Evolutionary conservation across 2,888 invertebrate genomes (phyloP).

Genomic region (Drosophila aldrichi): DNA sequence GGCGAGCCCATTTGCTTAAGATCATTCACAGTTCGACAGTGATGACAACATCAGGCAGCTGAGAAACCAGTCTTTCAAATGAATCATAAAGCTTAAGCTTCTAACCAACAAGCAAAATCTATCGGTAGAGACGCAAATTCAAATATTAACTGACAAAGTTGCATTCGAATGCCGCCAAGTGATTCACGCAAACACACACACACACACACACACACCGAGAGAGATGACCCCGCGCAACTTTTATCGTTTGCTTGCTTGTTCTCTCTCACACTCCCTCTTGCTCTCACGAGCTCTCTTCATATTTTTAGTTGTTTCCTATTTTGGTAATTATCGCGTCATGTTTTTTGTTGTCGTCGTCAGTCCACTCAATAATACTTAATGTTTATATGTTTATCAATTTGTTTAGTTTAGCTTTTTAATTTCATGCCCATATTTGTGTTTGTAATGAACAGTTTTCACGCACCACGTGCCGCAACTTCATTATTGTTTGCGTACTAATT

Average conservation of each 20-base stretch:
- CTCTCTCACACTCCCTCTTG: constrained; percentile 9
- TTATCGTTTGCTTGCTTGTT: constrained; percentile 26
- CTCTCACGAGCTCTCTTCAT: constrained; percentile 8
- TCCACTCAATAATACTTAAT: constrained; percentile 33
- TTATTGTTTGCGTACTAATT: constrained; percentile 47
- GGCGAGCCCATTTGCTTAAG: constrained; percentile 34
- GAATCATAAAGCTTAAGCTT: constrained; percentile 41
- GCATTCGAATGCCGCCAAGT: constrained; percentile 47
- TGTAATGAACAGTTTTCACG: constrained; percentile 63
- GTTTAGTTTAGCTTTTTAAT: constrained; percentile 40
- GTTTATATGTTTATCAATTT: constrained; percentile 60
- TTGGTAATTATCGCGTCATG: constrained; percentile 69
- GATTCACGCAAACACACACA: constrained; percentile 31
- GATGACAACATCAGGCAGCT: constrained; percentile 50
- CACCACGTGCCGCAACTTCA: constrained; percentile 36
- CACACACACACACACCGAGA: not conserved
- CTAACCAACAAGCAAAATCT: constrained; percentile 33
- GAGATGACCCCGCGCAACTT: constrained; percentile 41
- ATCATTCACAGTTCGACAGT: constrained; percentile 50
- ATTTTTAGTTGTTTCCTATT: constrained; percentile 55
- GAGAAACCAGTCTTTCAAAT: constrained; percentile 51
- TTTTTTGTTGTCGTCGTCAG: constrained; percentile 43
- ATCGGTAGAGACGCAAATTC: constrained; percentile 27
- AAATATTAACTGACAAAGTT: constrained; percentile 46
- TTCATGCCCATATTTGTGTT: constrained; percentile 49